phyloP scores from a whole-genome alignment of 1,140 invertebrate genomes.

The Stenopsyche tienmushanensis region DNA sequence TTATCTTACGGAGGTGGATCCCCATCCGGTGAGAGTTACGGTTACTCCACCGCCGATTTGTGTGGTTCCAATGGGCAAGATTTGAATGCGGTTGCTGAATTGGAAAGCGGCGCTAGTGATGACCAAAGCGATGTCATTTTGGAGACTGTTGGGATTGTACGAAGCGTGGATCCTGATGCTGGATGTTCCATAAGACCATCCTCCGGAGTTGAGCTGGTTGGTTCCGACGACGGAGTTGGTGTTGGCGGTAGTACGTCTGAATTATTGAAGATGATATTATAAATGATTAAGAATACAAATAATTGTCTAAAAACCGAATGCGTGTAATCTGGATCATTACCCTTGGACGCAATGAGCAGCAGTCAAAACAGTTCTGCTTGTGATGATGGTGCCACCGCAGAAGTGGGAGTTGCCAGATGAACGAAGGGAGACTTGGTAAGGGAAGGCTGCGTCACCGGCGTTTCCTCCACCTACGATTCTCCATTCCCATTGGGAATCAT shows the following conservation, averaged over 20 bases:
- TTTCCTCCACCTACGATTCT: constrained; percentile 29
- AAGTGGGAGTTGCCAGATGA: constrained; percentile 53
- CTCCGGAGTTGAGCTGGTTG: constrained; percentile 48
- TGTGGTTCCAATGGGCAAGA: constrained; percentile 49
- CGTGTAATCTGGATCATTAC: constrained; percentile 50
- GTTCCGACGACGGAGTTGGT: constrained; percentile 47
- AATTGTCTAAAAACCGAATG: constrained; percentile 47
- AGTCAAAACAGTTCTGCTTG: constrained; percentile 54
- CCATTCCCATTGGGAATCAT: constrained; percentile 9
- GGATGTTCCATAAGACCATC: constrained; percentile 44
- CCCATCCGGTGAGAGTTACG: constrained; percentile 55
- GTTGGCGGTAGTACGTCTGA: constrained; percentile 29
- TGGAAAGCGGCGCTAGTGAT: constrained; percentile 48
- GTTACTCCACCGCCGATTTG: constrained; percentile 47
- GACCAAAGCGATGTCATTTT: constrained; percentile 51
- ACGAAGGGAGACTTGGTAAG: constrained; percentile 54
- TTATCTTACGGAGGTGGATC: constrained; percentile 50
- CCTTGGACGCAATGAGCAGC: constrained; percentile 61
- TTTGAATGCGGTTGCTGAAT: constrained; percentile 49
- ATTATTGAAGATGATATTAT: background rate
- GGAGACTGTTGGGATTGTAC: constrained; percentile 42
- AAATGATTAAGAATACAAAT: constrained; percentile 42
- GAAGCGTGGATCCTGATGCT: constrained; percentile 45
- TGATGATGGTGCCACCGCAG: constrained; percentile 59
- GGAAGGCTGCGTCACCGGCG: constrained; percentile 41